phyloP scores from a whole-genome alignment of 1,140 invertebrate genomes.

The Bilobella aurantiaca region DNA sequence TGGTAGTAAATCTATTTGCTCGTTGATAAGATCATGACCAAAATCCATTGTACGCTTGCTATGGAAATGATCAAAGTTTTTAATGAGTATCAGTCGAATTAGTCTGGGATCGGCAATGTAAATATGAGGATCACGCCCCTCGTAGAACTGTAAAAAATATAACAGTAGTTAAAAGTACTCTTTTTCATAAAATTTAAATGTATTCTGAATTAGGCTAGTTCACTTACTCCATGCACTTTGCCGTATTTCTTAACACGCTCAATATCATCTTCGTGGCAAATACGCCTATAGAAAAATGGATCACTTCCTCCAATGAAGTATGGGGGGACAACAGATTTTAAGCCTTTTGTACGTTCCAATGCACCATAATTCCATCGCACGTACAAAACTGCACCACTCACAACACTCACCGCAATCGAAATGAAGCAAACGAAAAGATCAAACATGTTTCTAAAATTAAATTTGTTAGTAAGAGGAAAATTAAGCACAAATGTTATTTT shows the following conservation, averaged over 20 bases:
- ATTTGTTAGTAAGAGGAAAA: too few relatives aligned
- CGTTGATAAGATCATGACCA: conserved; percentile 16
- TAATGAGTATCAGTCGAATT: conserved; percentile 45
- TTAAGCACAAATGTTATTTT: too few relatives aligned
- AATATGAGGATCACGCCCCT: conserved; percentile 22
- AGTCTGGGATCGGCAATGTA: conserved; percentile 40
- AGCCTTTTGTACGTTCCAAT: background rate
- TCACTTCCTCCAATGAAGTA: background rate
- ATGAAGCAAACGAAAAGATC: background rate
- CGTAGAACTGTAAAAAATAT: conserved; percentile 11
- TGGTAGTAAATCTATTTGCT: conserved; percentile 27
- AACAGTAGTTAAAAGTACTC: background rate
- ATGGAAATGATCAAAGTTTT: conserved; percentile 48
- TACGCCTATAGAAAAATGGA: background rate
- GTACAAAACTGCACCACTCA: background rate
- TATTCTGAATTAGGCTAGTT: background rate
- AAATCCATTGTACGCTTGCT: conserved; percentile 36
- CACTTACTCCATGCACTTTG: background rate
- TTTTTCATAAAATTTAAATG: background rate
- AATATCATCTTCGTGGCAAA: background rate
- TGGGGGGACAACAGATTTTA: background rate
- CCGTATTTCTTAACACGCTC: background rate
- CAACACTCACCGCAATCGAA: background rate
- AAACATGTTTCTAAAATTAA: background rate
- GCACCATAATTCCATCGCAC: background rate